These are phyloP conservation scores for Amphiprion ocellaris DNA, from an alignment of 2,113 vertebrate species.

Conservation along the genomic window DNA sequence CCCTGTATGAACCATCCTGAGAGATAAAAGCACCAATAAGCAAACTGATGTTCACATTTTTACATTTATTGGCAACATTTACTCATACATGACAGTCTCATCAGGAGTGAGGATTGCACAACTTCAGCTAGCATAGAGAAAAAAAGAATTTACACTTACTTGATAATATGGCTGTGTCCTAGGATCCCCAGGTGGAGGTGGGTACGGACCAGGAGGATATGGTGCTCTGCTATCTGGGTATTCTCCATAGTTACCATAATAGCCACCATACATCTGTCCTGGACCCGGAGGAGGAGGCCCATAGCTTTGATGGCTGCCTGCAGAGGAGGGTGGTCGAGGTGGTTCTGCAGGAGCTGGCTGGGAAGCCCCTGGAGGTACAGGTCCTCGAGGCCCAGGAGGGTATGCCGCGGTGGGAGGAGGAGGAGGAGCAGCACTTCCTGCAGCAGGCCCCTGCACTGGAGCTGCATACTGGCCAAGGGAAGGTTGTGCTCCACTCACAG, in stretches of 20 bases:
- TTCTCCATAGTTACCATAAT: constrained; percentile 85
- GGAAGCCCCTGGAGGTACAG: constrained; percentile 48
- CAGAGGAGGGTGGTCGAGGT: constrained; percentile 83
- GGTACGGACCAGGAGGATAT: constrained; percentile 84
- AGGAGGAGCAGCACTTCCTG: constrained; percentile 36
- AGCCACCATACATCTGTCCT: constrained; percentile 76
- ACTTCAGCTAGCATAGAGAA: not conserved
- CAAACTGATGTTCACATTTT: not conserved
- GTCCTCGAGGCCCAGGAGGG: constrained; percentile 64
- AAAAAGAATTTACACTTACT: constrained; percentile 75
- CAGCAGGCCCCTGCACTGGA: constrained; percentile 50
- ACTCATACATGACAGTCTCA: not conserved
- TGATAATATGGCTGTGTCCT: constrained; percentile 90
- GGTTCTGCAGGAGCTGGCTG: constrained; percentile 79
- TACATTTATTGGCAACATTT: not conserved
- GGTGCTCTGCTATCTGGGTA: constrained; percentile 83
- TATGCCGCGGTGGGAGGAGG: constrained; percentile 49
- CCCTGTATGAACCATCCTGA: constrained; percentile 87
- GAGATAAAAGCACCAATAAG: not conserved
- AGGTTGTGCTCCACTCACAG: constrained; percentile 55
- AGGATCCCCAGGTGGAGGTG: constrained; percentile 83
- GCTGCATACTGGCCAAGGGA: constrained; percentile 60
- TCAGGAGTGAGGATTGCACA: not conserved
- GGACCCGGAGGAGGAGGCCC: constrained; percentile 71
- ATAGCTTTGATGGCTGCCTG: constrained; percentile 84